Conservation (phyloP, 2,888 invertebrate genomes). For the Hirtodrosophila histrioides region DNA sequence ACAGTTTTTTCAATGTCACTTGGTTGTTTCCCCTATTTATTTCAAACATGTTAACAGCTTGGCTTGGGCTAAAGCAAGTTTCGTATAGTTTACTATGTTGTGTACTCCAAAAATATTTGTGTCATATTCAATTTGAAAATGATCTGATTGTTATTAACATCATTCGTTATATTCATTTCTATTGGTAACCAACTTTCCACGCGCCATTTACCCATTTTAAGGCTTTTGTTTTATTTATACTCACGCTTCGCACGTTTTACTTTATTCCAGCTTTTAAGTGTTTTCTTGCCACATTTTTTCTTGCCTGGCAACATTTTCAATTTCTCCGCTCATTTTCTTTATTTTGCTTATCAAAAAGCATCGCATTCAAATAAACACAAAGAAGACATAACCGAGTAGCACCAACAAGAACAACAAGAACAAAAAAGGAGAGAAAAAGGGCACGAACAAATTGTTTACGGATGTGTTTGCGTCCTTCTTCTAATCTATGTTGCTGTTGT, state of each 20-base stretch:
- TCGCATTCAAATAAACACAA: conserved; percentile 62
- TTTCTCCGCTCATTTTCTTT: conserved; percentile 68
- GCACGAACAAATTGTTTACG: conserved; percentile 78
- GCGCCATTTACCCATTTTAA: conserved; percentile 31
- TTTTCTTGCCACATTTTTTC: conserved; percentile 19
- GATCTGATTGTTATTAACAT: too few relatives aligned
- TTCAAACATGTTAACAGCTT: too few relatives aligned
- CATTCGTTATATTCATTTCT: conserved; percentile 7
- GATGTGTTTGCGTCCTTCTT: conserved; percentile 75
- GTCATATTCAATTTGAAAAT: too few relatives aligned
- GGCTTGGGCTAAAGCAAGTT: too few relatives aligned
- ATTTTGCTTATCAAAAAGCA: conserved; percentile 69
- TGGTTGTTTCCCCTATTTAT: too few relatives aligned
- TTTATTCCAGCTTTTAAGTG: conserved; percentile 23
- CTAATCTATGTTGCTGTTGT: conserved; percentile 50
- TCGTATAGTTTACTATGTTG: too few relatives aligned
- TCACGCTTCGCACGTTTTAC: conserved; percentile 13
- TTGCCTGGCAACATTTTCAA: conserved; percentile 58
- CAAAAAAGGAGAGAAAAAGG: conserved; percentile 41
- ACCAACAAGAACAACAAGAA: conserved; percentile 12
- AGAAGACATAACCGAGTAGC: conserved; percentile 42
- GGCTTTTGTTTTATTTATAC: conserved; percentile 35
- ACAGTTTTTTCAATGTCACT: too few relatives aligned
- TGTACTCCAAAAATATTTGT: too few relatives aligned
- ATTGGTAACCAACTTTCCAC: conserved; percentile 23